These are phyloP conservation scores for Coranthus polyacanthus DNA, from an alignment of 2,797 vertebrate species.

Conservation along the genomic window DNA sequence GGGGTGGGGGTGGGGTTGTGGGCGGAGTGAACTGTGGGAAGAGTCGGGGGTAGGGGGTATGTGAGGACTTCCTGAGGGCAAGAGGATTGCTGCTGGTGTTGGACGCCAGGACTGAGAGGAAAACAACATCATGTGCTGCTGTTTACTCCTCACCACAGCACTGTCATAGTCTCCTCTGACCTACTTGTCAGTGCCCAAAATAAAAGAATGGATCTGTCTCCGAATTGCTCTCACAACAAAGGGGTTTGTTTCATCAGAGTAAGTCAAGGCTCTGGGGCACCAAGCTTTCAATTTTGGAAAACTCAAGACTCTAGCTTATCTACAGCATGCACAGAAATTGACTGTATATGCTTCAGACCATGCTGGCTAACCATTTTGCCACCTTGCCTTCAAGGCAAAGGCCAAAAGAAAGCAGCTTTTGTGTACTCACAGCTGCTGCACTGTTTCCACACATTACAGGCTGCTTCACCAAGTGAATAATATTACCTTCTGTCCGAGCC, in stretches of 20 bases:
- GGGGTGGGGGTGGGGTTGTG: slow-evolving; percentile 18
- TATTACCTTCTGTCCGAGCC: slow-evolving; percentile 74
- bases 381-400: slow-evolving; percentile 70
- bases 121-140: slow-evolving; percentile 87
- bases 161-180: slow-evolving; percentile 87
- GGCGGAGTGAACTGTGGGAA: slow-evolving; percentile 44
- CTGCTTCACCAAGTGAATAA: slow-evolving; percentile 79
- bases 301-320: slow-evolving; percentile 62
- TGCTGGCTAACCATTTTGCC: slow-evolving; percentile 59
- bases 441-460: slow-evolving; percentile 74
- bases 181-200: slow-evolving; percentile 88
- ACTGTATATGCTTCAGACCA: slow-evolving; percentile 51
- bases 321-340: slow-evolving; percentile 41
- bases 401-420: slow-evolving; percentile 69
- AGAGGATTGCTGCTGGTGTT: slow-evolving; percentile 78
- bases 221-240: slow-evolving; percentile 80
- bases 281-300: slow-evolving; percentile 65
- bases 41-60: slow-evolving; percentile 58
- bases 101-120: slow-evolving; percentile 82
- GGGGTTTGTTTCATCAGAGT: slow-evolving; percentile 74
- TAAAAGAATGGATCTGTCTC: slow-evolving; percentile 86
- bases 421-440: slow-evolving; percentile 77
- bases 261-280: slow-evolving; percentile 61
- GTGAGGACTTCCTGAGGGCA: slow-evolving; percentile 72
- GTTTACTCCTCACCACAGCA: slow-evolving; percentile 85